Percentiles rank a stretch among this genome's conserved stretches.
phyloP scores from a whole-genome alignment of 1,140 invertebrate genomes.

The Hetaerina americana region DNA sequence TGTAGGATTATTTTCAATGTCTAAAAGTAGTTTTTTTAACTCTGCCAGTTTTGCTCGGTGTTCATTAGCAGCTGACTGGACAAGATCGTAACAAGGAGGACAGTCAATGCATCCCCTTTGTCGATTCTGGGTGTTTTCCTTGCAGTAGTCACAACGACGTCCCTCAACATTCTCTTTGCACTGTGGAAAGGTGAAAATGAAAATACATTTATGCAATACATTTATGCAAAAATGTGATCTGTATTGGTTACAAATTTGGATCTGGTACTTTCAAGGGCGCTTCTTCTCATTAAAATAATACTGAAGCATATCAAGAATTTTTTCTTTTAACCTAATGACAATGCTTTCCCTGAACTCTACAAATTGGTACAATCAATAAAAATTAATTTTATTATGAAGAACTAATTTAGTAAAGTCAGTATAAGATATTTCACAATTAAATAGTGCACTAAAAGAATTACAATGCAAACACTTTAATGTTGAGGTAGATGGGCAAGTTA shows the following conservation, averaged over 20 bases:
- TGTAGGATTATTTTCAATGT: constrained; percentile 58
- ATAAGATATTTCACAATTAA: too few relatives aligned
- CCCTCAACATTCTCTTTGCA: constrained; percentile 87
- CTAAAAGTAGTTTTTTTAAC: constrained; percentile 51
- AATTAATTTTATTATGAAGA: too few relatives aligned
- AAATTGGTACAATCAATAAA: too few relatives aligned
- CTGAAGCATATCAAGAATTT: too few relatives aligned
- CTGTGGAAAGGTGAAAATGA: constrained; percentile 21
- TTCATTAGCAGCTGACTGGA: constrained; percentile 71
- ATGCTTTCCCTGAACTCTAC: too few relatives aligned
- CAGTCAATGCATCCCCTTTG: constrained; percentile 79
- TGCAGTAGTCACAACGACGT: constrained; percentile 77
- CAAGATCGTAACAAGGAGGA: constrained; percentile 84
- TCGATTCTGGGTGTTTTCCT: constrained; percentile 81
- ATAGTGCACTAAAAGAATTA: too few relatives aligned
- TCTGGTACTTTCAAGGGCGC: too few relatives aligned
- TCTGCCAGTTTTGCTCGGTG: constrained; percentile 64
- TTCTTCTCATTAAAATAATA: too few relatives aligned
- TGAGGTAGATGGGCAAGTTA: too few relatives aligned
- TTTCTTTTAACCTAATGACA: too few relatives aligned
- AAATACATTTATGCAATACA: constrained; percentile 2
- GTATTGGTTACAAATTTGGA: constrained; percentile 1
- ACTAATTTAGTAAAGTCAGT: too few relatives aligned
- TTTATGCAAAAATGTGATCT: not conserved
- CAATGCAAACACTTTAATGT: too few relatives aligned